phyloP scores from a whole-genome alignment of 2,797 vertebrate species.

The Crenuchus spilurus region DNA sequence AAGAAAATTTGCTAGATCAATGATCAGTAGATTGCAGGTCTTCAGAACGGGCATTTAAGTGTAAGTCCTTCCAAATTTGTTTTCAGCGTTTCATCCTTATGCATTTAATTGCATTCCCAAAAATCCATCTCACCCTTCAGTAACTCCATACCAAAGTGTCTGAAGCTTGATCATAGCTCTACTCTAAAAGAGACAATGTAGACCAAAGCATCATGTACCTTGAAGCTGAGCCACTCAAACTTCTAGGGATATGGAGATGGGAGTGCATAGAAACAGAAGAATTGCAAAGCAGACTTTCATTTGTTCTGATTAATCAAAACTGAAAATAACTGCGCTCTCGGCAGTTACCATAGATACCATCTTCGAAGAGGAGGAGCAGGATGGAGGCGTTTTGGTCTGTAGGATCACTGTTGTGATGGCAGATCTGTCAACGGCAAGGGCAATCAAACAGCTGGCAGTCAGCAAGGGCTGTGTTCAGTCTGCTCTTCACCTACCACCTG shows the following conservation, averaged over 20 bases:
- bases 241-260: background rate
- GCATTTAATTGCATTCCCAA: background rate
- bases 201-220: slow-evolving; percentile 3
- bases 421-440: slow-evolving; percentile 24
- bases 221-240: background rate
- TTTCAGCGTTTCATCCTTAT: background rate
- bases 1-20: background rate
- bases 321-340: slow-evolving; percentile 36
- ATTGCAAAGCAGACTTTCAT: slow-evolving; percentile 32
- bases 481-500: slow-evolving; percentile 30
- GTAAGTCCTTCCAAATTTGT: background rate
- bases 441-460: slow-evolving; percentile 30
- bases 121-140: background rate
- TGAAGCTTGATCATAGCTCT: background rate
- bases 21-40: background rate
- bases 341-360: slow-evolving; percentile 56
- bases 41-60: background rate
- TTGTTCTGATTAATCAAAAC: slow-evolving; percentile 41
- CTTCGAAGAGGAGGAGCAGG: slow-evolving; percentile 22
- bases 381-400: slow-evolving; percentile 27
- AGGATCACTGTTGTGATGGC: slow-evolving; percentile 35
- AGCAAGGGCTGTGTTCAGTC: slow-evolving; percentile 5
- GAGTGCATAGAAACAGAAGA: background rate
- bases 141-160: background rate
- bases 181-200: background rate